Percentiles rank a stretch among this genome's conserved stretches.
These are phyloP conservation scores for Pocillopora grandis DNA, from an alignment of 92 coral and sea anemone genomes.

Conservation along the genomic window DNA sequence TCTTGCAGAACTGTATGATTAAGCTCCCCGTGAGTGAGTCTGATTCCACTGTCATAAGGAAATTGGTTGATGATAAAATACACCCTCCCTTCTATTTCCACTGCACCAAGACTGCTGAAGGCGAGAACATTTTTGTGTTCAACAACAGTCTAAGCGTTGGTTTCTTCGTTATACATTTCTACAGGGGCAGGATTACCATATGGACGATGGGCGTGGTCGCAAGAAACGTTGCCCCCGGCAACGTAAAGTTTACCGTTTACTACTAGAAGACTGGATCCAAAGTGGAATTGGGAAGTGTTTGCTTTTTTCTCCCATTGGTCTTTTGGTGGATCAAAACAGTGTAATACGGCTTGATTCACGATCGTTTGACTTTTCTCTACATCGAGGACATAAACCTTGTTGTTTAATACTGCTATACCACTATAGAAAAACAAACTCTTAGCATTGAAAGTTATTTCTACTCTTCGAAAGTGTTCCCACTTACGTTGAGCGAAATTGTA, in stretches of 20 bases:
- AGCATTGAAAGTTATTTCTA: too few relatives aligned
- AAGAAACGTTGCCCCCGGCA: neutral
- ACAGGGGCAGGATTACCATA: neutral
- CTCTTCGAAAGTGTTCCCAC: conserved; percentile 4
- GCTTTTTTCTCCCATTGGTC: neutral
- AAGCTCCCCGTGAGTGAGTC: conserved; percentile 38
- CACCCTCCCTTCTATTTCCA: conserved; percentile 37
- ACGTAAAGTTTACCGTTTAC: neutral
- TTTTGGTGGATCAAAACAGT: neutral
- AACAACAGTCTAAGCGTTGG: conserved; percentile 20
- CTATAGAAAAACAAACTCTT: too few relatives aligned
- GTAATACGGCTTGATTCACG: neutral
- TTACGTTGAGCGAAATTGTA: neutral
- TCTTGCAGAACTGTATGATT: conserved; percentile 25
- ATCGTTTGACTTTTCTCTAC: neutral
- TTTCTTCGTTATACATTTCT: conserved; percentile 21
- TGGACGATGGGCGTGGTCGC: accelerated
- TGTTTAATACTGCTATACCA: neutral
- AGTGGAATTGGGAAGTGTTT: neutral
- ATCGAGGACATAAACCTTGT: conserved; percentile 10
- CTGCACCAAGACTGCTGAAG: conserved; percentile 13
- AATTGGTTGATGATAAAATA: conserved; percentile 25
- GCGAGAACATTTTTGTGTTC: conserved; percentile 33
- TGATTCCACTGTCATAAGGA: conserved; percentile 49
- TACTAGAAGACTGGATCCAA: conserved; percentile 22